Evolutionary conservation across 2,113 vertebrate species (phyloP).

Genomic region (Aptenodytes forsteri): DNA sequence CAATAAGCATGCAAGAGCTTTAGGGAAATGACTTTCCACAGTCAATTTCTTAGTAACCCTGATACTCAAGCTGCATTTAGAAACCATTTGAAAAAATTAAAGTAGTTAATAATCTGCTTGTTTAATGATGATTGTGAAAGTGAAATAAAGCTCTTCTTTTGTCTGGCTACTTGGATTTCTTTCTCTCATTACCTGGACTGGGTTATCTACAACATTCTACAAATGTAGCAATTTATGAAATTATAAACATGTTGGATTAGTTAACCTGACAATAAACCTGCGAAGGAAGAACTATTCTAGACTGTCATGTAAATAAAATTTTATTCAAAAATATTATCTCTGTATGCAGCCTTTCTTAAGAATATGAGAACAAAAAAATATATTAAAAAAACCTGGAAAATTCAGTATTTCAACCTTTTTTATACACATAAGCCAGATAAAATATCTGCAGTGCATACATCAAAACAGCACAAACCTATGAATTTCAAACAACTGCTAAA

Average conservation of each 20-base stretch:
- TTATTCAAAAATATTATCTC: background rate
- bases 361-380: background rate
- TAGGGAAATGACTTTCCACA: background rate
- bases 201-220: background rate
- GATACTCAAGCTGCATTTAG: background rate
- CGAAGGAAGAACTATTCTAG: background rate
- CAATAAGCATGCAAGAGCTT: background rate
- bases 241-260: background rate
- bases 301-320: background rate
- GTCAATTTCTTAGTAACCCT: background rate
- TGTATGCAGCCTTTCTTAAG: background rate
- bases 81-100: background rate
- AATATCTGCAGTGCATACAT: background rate
- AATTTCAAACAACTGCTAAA: background rate
- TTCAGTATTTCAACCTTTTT: background rate
- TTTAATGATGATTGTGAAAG: background rate
- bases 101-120: background rate
- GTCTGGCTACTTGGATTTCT: background rate
- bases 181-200: background rate
- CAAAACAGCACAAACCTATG: background rate
- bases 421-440: background rate
- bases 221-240: background rate
- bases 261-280: background rate
- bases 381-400: background rate
- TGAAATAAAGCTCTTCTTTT: background rate